Percentiles rank a stretch among this genome's conserved stretches.
Evolutionary conservation across 1,140 invertebrate genomes (phyloP).

Genomic region (Formica exsecta): DNA sequence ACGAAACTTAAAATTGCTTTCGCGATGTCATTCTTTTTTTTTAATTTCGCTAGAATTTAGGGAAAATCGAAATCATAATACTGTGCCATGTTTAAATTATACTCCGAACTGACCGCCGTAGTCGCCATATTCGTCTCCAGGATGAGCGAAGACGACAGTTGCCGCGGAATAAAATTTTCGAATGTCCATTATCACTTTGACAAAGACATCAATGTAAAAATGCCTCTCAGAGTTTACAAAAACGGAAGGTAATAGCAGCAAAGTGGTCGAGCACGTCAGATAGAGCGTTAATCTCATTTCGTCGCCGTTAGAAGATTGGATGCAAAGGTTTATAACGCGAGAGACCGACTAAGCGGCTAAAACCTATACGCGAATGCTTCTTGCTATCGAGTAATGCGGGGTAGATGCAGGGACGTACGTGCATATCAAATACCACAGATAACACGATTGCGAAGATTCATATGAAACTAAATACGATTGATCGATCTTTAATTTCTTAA

Average conservation of each 20-base stretch:
- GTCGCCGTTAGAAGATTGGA: background rate
- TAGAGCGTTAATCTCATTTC: constrained; percentile 29
- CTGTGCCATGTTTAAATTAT: background rate
- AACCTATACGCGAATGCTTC: constrained; percentile 23
- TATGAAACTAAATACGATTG: background rate
- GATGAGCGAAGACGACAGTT: constrained; percentile 50
- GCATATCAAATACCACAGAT: background rate
- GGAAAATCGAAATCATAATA: background rate
- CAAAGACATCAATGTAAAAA: background rate
- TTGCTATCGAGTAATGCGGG: background rate
- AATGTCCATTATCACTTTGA: constrained; percentile 63
- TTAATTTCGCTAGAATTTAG: background rate
- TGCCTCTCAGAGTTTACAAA: background rate
- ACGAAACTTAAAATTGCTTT: background rate
- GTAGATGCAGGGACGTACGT: constrained; percentile 10
- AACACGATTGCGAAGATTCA: constrained; percentile 2
- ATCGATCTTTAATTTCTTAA: background rate
- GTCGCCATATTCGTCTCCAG: background rate
- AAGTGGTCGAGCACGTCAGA: background rate
- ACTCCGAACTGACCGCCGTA: constrained; percentile 41
- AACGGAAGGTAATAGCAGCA: background rate
- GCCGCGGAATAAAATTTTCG: constrained; percentile 56
- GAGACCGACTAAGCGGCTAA: constrained; percentile 46
- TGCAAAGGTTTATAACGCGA: constrained; percentile 15
- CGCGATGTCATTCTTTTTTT: background rate